Percentiles rank a stretch among this genome's conserved stretches.
These are phyloP conservation scores for Gadus chalcogrammus DNA, from an alignment of 2,113 vertebrate species.

Conservation along the genomic window DNA sequence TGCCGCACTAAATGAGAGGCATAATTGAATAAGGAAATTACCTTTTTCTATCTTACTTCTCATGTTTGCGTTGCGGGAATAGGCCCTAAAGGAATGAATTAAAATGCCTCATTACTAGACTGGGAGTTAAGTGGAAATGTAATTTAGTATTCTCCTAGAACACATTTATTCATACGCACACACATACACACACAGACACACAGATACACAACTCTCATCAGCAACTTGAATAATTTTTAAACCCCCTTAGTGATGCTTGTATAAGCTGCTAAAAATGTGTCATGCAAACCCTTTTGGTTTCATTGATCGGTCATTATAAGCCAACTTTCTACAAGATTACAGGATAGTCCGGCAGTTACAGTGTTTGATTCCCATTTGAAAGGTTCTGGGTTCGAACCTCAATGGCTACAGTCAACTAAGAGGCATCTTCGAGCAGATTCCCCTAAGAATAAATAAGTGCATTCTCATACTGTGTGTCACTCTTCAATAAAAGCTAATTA, in stretches of 20 bases:
- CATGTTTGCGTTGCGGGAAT: slow-evolving; percentile 52
- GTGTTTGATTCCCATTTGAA: no score
- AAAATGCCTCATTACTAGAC: slow-evolving; percentile 51
- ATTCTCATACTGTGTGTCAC: background rate
- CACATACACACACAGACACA: slow-evolving; percentile 32
- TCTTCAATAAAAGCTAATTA: slow-evolving; percentile 6
- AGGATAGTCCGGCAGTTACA: no score
- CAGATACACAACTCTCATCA: slow-evolving; percentile 52
- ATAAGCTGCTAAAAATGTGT: slow-evolving; percentile 29
- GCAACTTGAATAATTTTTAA: slow-evolving; percentile 45
- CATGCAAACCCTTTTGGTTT: slow-evolving; percentile 6
- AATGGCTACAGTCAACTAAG: no score
- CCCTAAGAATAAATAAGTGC: background rate
- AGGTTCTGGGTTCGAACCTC: no score
- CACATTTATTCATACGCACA: slow-evolving; percentile 33
- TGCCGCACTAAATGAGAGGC: slow-evolving; percentile 41
- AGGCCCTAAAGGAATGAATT: slow-evolving; percentile 54
- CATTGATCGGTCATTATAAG: slow-evolving; percentile 32
- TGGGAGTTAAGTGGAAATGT: slow-evolving; percentile 31
- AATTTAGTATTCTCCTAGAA: slow-evolving; percentile 48
- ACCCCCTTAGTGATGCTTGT: slow-evolving; percentile 34
- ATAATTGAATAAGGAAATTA: slow-evolving; percentile 59
- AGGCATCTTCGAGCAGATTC: background rate
- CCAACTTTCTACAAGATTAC: no score
- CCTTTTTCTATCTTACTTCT: slow-evolving; percentile 51